A percentile compares a stretch with the other conserved stretches of the same genome.
phyloP scores from a whole-genome alignment of 2,797 vertebrate species.

The Peromyscus attwateri region DNA sequence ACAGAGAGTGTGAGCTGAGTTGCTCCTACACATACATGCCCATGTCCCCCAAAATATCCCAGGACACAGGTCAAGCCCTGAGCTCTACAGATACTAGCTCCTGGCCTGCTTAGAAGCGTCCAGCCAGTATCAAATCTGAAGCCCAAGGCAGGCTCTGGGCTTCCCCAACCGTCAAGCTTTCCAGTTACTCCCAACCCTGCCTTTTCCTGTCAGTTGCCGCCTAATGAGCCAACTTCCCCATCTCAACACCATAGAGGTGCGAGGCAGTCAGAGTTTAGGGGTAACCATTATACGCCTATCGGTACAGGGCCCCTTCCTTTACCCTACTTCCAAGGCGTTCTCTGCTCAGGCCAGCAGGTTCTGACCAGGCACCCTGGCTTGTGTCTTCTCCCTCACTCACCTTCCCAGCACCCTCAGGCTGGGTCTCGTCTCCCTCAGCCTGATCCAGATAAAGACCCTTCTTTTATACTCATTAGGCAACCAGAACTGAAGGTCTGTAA shows the following conservation, averaged over 20 bases:
- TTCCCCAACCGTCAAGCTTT: constrained; percentile 42
- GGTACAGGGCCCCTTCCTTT: fast-evolving
- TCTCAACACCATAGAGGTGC: not conserved
- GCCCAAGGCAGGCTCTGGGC: not conserved
- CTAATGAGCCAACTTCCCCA: not conserved
- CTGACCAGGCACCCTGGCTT: not conserved
- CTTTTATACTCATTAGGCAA: not conserved
- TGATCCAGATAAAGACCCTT: not conserved
- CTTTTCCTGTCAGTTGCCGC: not conserved
- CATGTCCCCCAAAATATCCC: not conserved
- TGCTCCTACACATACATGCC: constrained; percentile 34
- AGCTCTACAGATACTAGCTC: constrained; percentile 49
- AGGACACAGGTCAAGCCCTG: not conserved
- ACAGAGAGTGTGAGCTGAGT: constrained; percentile 2
- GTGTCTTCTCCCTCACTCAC: too few relatives aligned
- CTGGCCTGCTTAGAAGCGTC: not conserved
- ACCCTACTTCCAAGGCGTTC: not conserved
- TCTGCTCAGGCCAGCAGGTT: not conserved
- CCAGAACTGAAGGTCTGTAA: constrained; percentile 54
- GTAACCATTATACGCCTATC: not conserved
- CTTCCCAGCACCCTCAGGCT: not conserved
- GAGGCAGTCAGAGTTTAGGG: not conserved
- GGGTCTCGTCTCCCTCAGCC: not conserved
- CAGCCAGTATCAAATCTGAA: constrained; percentile 1
- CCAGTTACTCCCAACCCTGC: not conserved